Conservation (phyloP, 2,113 vertebrate genomes). For the Limnothrissa miodon region DNA sequence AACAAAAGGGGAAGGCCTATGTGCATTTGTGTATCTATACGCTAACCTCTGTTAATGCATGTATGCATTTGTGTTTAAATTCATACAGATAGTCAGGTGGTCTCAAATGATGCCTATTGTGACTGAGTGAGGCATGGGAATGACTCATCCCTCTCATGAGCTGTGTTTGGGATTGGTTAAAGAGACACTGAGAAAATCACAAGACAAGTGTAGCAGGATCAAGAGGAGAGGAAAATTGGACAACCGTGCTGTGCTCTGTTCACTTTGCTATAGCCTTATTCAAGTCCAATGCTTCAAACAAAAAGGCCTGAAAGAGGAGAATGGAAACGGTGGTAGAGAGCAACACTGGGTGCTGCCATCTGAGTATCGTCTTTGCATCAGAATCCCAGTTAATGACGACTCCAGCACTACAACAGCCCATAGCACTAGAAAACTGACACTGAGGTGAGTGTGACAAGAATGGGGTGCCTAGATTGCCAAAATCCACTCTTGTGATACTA, state of each 20-base stretch:
- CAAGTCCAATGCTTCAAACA: background rate
- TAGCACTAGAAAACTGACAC: background rate
- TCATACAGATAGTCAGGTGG: conserved; percentile 31
- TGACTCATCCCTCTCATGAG: background rate
- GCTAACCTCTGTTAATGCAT: background rate
- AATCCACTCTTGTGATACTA: background rate
- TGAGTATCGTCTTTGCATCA: background rate
- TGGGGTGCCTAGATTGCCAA: too few species aligned
- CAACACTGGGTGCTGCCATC: background rate
- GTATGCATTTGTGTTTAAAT: background rate
- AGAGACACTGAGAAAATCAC: background rate
- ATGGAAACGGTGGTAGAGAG: background rate
- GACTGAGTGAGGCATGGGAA: background rate
- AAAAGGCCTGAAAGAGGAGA: background rate
- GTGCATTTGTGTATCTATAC: conserved; percentile 8
- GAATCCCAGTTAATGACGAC: background rate
- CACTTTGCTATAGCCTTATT: background rate
- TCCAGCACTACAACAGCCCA: background rate
- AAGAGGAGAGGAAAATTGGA: background rate
- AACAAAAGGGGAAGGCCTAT: background rate
- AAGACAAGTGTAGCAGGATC: background rate
- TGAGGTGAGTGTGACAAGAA: too few species aligned
- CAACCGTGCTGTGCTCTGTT: background rate
- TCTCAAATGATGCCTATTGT: background rate
- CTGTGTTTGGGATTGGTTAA: background rate